These are phyloP conservation scores for Eubucco bourcierii DNA, from an alignment of 2,113 vertebrate genomes.

Conservation along the genomic window DNA sequence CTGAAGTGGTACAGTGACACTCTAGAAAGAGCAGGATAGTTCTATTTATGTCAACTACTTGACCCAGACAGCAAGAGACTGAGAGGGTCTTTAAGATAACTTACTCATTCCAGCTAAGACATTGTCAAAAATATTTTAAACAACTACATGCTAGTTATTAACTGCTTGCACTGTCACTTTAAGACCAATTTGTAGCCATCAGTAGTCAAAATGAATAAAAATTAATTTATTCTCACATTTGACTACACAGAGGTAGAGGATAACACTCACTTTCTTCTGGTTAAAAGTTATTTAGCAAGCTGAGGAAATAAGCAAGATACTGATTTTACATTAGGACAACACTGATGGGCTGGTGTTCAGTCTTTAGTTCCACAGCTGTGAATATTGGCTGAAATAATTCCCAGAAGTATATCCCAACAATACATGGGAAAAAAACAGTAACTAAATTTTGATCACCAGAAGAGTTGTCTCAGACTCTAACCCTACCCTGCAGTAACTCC, in stretches of 20 bases:
- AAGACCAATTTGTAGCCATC: not conserved
- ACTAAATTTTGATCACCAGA: not conserved
- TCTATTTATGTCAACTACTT: not conserved
- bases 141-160: not conserved
- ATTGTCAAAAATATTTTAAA: not conserved
- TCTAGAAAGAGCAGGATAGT: not conserved
- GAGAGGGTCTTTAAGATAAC: not conserved
- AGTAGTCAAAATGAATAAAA: not conserved
- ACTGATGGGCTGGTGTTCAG: not conserved
- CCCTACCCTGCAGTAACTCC: not conserved
- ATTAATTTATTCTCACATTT: not conserved
- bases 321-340: not conserved
- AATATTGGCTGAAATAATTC: conserved; percentile 1
- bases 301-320: not conserved
- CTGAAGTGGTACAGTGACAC: not conserved
- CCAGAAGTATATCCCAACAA: not conserved
- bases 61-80: not conserved
- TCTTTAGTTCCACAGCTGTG: conserved; percentile 1
- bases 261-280: not conserved
- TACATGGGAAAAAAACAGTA: not conserved
- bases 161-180: not conserved
- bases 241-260: not conserved
- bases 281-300: not conserved
- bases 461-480: not conserved
- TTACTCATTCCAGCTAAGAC: not conserved